Percentiles rank a stretch among this genome's conserved stretches.
phyloP scores from a whole-genome alignment of 2,113 vertebrate genomes.

The Prietella phreatophila region DNA sequence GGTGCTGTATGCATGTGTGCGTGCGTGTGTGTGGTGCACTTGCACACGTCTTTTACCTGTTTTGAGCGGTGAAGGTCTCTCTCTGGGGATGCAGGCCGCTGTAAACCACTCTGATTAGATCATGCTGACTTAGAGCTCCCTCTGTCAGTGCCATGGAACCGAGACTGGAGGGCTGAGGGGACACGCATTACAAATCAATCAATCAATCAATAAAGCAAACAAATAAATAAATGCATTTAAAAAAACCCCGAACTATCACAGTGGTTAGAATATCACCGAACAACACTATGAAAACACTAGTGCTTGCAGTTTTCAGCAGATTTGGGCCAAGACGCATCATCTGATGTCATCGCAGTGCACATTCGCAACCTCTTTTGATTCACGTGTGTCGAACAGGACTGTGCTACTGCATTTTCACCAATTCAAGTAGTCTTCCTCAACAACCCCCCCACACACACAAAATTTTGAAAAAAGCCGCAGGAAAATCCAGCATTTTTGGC shows the following conservation, averaged over 20 bases:
- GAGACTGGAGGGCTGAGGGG: constrained; percentile 85
- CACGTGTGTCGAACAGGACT: no score
- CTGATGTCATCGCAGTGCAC: no score
- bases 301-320: no score
- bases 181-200: not conserved
- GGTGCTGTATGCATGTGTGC: not conserved
- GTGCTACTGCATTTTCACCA: no score
- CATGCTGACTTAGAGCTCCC: constrained; percentile 93
- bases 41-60: constrained; percentile 75
- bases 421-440: no score
- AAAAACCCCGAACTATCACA: not conserved
- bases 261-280: not conserved
- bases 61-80: constrained; percentile 98
- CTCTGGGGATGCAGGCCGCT: constrained; percentile 95
- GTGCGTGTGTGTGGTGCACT: not conserved
- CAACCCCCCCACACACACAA: no score
- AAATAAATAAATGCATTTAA: not conserved
- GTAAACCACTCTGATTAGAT: constrained; percentile 94
- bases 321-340: no score
- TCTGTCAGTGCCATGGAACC: constrained; percentile 97
- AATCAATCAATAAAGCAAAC: not conserved
- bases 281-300: not conserved
- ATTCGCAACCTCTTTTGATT: no score
- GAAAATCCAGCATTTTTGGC: no score
- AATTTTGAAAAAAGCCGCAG: no score